Conservation (phyloP, 2,888 invertebrate genomes). For the Eupithecia dodoneata region DNA sequence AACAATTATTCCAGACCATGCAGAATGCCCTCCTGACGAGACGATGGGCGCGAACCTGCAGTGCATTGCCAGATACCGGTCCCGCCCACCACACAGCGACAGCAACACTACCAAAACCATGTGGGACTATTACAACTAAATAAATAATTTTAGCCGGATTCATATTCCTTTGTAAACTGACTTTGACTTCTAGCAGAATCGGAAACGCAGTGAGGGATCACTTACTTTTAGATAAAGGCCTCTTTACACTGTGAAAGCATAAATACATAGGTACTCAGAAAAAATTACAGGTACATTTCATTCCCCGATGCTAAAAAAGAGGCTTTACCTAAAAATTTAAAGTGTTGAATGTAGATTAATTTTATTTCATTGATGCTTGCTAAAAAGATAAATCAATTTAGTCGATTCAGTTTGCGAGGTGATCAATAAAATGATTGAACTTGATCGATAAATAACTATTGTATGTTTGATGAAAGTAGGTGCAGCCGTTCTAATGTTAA, state of each 20-base stretch:
- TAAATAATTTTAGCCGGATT: neutral
- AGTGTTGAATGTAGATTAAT: neutral
- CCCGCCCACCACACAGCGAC: constrained; percentile 8
- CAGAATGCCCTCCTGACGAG: constrained; percentile 63
- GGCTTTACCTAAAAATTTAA: too few relatives aligned
- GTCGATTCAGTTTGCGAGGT: neutral
- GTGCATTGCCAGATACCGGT: constrained; percentile 55
- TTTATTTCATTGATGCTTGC: neutral
- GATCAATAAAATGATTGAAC: neutral
- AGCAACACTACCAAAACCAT: constrained; percentile 46
- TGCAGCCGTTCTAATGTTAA: neutral
- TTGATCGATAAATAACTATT: neutral
- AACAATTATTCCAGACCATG: constrained; percentile 51
- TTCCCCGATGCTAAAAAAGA: too few relatives aligned
- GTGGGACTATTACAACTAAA: constrained; percentile 59
- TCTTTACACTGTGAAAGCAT: too few relatives aligned
- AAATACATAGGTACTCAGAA: too few relatives aligned
- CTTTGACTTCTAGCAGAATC: neutral
- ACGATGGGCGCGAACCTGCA: constrained; percentile 67
- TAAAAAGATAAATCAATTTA: neutral
- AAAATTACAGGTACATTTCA: too few relatives aligned
- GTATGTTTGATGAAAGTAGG: neutral
- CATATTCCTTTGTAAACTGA: neutral
- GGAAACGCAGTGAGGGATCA: neutral
- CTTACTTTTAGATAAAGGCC: neutral